These are phyloP conservation scores for Heteractis magnifica DNA, from an alignment of 92 coral and sea anemone genomes.

Conservation along the genomic window DNA sequence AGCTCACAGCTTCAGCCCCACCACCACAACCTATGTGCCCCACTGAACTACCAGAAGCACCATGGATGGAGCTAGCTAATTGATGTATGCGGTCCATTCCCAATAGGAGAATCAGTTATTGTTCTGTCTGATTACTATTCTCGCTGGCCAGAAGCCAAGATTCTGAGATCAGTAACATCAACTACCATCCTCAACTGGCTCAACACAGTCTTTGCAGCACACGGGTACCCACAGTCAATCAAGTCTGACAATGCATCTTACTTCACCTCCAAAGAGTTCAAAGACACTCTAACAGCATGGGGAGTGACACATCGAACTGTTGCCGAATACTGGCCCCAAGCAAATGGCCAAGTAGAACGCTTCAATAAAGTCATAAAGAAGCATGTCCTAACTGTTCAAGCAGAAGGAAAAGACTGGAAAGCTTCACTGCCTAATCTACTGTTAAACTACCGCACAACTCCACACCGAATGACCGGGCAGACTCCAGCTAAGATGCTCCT, in stretches of 20 bases:
- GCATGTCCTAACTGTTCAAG: slow-evolving; percentile 20
- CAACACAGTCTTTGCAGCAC: slow-evolving; percentile 39
- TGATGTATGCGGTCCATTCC: slow-evolving; percentile 67
- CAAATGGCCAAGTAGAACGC: neutral
- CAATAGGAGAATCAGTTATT: slow-evolving; percentile 28
- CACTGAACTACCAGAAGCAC: slow-evolving; percentile 50
- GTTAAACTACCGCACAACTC: slow-evolving; percentile 41
- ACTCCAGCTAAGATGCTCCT: slow-evolving; percentile 30
- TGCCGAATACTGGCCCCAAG: slow-evolving; percentile 7
- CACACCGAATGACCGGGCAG: slow-evolving; percentile 42
- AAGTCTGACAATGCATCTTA: slow-evolving; percentile 61
- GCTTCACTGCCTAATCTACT: slow-evolving; percentile 13
- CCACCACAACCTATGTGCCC: slow-evolving; percentile 54
- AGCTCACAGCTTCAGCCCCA: slow-evolving; percentile 3
- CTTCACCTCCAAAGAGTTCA: slow-evolving; percentile 56
- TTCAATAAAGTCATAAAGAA: slow-evolving; percentile 36
- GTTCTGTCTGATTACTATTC: slow-evolving; percentile 55
- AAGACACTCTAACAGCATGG: slow-evolving; percentile 41
- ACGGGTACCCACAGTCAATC: slow-evolving; percentile 43
- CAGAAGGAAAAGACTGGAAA: too few relatives aligned
- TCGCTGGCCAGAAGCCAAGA: slow-evolving; percentile 54
- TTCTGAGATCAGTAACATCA: slow-evolving; percentile 32
- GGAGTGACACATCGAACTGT: slow-evolving; percentile 36
- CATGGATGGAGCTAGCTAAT: slow-evolving; percentile 39
- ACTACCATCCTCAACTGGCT: neutral